Conservation (phyloP, 1,140 invertebrate species). For the Vollenhovia emeryi region DNA sequence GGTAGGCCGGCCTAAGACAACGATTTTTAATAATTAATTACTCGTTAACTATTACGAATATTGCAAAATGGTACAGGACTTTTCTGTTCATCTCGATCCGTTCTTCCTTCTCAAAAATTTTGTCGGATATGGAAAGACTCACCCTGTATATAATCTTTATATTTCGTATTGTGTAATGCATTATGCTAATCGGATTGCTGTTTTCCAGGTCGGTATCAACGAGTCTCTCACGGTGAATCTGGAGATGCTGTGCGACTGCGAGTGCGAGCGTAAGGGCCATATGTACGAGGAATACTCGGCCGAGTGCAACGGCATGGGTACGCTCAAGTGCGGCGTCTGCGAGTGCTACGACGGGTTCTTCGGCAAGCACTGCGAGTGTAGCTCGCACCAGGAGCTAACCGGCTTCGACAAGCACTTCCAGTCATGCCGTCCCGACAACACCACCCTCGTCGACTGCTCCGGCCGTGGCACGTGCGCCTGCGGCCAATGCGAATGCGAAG, state of each 20-base stretch:
- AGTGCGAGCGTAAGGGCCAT: constrained; percentile 90
- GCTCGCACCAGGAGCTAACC: constrained; percentile 84
- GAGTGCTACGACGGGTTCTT: constrained; percentile 92
- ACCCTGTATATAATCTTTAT: too few relatives aligned
- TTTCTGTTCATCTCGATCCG: too few relatives aligned
- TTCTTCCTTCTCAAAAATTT: too few relatives aligned
- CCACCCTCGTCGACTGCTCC: constrained; percentile 89
- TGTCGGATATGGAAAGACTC: too few relatives aligned
- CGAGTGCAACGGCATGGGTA: constrained; percentile 89
- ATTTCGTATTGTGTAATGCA: neutral
- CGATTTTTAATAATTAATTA: too few relatives aligned
- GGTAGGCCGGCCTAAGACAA: too few relatives aligned
- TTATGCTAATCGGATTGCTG: neutral
- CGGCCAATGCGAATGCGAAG: constrained; percentile 91
- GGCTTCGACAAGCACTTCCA: constrained; percentile 85
- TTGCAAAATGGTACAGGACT: too few relatives aligned
- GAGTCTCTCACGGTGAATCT: constrained; percentile 94
- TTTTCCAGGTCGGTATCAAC: constrained; percentile 91
- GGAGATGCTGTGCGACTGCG: constrained; percentile 96
- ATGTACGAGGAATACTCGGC: constrained; percentile 86
- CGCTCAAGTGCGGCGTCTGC: constrained; percentile 95
- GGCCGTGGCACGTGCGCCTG: constrained; percentile 93
- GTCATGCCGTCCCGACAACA: constrained; percentile 91
- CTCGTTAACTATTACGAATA: too few relatives aligned
- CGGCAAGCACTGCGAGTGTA: constrained; percentile 95